Percentiles rank a stretch among this genome's conserved stretches.
Conservation (phyloP, 92 coral and sea anemone genomes). For the Phenganax subtilis region DNA sequence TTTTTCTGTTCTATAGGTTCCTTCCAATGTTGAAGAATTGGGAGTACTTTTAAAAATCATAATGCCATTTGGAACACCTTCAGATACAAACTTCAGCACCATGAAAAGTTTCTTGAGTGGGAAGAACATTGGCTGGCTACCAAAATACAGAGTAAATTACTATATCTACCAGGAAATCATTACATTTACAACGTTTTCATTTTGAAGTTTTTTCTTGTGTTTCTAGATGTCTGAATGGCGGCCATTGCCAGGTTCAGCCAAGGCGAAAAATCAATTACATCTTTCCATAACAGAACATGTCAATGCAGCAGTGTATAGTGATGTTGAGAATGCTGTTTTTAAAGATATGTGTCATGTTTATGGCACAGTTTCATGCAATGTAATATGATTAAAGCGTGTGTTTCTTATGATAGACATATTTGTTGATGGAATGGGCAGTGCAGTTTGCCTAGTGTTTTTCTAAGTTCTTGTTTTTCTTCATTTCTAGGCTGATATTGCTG, state of each 20-base stretch:
- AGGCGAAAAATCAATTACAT: constrained; percentile 71
- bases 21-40: constrained; percentile 49
- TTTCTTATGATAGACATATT: too few relatives aligned
- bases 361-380: constrained; percentile 83
- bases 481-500: constrained; percentile 84
- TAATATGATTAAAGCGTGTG: not conserved
- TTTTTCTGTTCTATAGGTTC: not conserved
- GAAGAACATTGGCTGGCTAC: constrained; percentile 59
- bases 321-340: constrained; percentile 52
- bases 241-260: constrained; percentile 54
- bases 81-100: constrained; percentile 67
- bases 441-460: not conserved
- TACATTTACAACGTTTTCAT: not conserved
- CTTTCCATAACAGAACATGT: constrained; percentile 75
- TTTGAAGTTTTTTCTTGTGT: not conserved
- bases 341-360: constrained; percentile 61
- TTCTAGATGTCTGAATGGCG: constrained; percentile 87
- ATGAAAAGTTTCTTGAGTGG: constrained; percentile 63
- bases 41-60: constrained; percentile 66
- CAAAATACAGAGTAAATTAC: constrained; percentile 56
- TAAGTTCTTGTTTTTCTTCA: not conserved
- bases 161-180: not conserved
- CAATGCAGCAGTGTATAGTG: constrained; percentile 51
- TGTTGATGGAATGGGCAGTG: too few relatives aligned
- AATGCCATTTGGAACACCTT: constrained; percentile 83